Base-by-base conservation (phyloP, 2,797 vertebrate genomes). In the Pangasius mekongensis region DNA sequence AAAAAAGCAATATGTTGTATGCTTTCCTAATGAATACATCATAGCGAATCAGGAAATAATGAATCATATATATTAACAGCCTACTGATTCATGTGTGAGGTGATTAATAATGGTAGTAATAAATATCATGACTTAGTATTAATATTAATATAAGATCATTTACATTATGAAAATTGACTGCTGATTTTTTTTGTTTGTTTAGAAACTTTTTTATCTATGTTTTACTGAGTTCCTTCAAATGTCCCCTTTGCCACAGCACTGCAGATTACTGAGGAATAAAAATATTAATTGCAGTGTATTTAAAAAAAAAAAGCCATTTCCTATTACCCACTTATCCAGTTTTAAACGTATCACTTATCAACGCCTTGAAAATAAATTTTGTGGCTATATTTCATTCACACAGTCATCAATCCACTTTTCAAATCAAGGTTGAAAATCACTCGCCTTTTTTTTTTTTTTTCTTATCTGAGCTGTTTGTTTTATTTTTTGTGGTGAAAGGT, bases 391-490 rank as follows among this genome's bases (percentile, higher is more conserved):
- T 33, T 81, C 22, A 39, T 83, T 83, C 43, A 47, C 20, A 27
- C 13, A 18, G 20, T 9, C 5, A 20, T n/a, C 22, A 13, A 3
- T 11, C 2, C 0, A 30, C 30, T 33, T 36, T 24, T 22, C 3
- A 0, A 80, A 56, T 33, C 52, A 56, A 18, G 52, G 20, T 8
- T 80, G 54, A 52, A 76, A 77, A 86, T 86, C 54, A 14, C 9
- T 64, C 4, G 62, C 0, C 13, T 16, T 24, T 62, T 10, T n/a
- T 8, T 56, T 18, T 8, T 30, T 74, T 14, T 60, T 62, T 83
- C 8, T 39, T 36, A 11, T 78, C 66, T n/a, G 66, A 90, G 76
- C 92, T 58, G 52, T 84, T 89, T 89, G 89, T 67, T 83, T 91
- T 20, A 77, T 82, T 1, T 1, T 58, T 36, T 80, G 66, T 58